phyloP scores from a whole-genome alignment of 2,113 vertebrate genomes.

The Prinia subflava region DNA sequence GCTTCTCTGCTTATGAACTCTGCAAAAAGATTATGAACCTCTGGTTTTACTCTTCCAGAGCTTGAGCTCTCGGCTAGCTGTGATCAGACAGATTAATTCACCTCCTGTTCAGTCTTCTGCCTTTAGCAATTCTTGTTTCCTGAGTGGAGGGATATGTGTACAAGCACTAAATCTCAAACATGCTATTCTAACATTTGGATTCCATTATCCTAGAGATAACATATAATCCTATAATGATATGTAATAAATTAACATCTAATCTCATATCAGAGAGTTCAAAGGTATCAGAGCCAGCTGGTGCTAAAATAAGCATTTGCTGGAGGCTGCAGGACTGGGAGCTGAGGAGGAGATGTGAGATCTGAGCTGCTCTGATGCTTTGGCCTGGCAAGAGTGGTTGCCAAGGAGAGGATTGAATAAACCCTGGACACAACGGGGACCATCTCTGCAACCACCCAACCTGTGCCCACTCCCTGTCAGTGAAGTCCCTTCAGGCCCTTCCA shows the following conservation, averaged over 20 bases:
- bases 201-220: constrained; percentile 45
- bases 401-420: background rate
- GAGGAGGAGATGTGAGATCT: background rate
- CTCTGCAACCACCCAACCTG: background rate
- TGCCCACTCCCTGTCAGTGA: background rate
- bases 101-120: background rate
- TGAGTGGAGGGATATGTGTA: background rate
- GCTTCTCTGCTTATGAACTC: background rate
- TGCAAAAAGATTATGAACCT: background rate
- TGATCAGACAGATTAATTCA: constrained; percentile 27
- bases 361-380: background rate
- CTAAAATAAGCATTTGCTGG: constrained; percentile 45
- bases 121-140: constrained; percentile 19
- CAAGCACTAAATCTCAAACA: constrained; percentile 48
- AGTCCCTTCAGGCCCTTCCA: background rate
- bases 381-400: background rate
- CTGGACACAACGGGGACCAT: background rate
- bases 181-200: constrained; percentile 47
- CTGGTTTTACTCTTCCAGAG: background rate
- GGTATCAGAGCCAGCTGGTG: constrained; percentile 45
- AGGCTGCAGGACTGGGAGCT: background rate
- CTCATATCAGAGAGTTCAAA: constrained; percentile 43
- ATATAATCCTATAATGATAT: constrained; percentile 46
- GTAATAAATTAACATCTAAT: constrained; percentile 57
- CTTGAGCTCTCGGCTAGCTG: background rate